Evolutionary conservation across 1,140 invertebrate genomes (phyloP).

Genomic region (Drosophila seguyi): DNA sequence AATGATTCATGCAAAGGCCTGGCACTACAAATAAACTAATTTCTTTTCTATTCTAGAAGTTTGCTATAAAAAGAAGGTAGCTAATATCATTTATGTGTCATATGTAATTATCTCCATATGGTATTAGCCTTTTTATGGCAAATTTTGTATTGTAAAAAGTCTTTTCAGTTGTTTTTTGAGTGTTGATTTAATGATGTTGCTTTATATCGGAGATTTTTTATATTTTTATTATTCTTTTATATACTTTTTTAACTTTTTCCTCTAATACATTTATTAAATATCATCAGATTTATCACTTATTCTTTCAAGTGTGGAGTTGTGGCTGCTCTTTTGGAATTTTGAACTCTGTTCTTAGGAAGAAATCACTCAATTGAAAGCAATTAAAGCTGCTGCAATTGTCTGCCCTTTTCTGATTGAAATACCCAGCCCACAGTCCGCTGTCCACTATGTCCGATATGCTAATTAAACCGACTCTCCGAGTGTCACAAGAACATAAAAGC

Average conservation of each 20-base stretch:
- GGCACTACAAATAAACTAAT: conserved; percentile 15
- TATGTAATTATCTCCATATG: too few species aligned
- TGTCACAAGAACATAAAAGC: conserved; percentile 59
- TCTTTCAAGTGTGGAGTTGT: conserved; percentile 17
- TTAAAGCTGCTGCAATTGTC: conserved; percentile 43
- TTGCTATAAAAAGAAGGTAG: background rate
- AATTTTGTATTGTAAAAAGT: background rate
- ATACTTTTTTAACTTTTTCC: background rate
- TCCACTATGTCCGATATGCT: conserved; percentile 31
- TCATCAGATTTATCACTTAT: background rate
- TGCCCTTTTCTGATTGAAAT: conserved; percentile 26
- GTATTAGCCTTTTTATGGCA: background rate
- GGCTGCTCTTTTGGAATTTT: conserved; percentile 40
- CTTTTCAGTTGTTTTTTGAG: background rate
- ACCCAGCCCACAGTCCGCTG: conserved; percentile 4
- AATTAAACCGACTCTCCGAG: conserved; percentile 66
- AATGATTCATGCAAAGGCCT: conserved; percentile 19
- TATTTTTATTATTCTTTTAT: background rate
- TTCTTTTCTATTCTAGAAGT: background rate
- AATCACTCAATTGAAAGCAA: conserved; percentile 64
- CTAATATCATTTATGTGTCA: too few species aligned
- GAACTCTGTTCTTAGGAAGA: conserved; percentile 42
- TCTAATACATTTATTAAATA: background rate
- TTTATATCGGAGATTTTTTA: conserved; percentile 1
- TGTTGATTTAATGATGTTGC: conserved; percentile 11